Base-by-base conservation (phyloP, 2,888 invertebrate species). In the Cancer borealis region DNA sequence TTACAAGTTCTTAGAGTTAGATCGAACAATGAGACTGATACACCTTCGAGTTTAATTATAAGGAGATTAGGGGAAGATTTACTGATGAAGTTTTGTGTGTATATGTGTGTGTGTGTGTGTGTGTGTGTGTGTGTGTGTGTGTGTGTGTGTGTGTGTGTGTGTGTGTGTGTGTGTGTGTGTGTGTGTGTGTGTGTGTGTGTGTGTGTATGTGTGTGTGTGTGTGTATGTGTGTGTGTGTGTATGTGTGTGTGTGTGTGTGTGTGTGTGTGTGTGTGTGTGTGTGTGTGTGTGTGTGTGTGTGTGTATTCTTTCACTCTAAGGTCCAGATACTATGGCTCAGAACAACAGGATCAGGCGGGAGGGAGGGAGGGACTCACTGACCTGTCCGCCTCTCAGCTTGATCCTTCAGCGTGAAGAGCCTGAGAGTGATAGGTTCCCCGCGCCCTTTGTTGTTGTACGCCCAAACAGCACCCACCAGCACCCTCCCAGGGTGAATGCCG, bases 91-190 rank as follows among this genome's bases (percentile, higher is more conserved):
- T 4, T 4, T 14, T 17, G 60, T 66, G 60, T 66, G 60, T 66
- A 21, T 66, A 21, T 66, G 60, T 66, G 49, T 49, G 49, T 49
- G 54, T 54, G 54, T 54, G 54, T 54, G 54, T 54, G 54, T 54
- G 60, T 60, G 60, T 60, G 60, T 60, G 60, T 60, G 60, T 60
- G 60, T 60, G 60, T 60, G 60, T 60, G 60, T 60, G 60, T 60
- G 60, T 60, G 60, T 60, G 60, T 60, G 73, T 73, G 73, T 73
- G 73, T 73, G 73, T 73, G 73, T 73, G 73, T 73, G 73, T 73
- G 73, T 73, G 73, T 73, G 73, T 73, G 73, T 73, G 73, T 73
- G 73, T 73, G 73, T 73, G 73, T 73, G 73, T 73, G 73, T 73
- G 73, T 73, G 73, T 73, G 73, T 66, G n/a, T n/a, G 73, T 26